These are phyloP conservation scores for Drosophila pseudoananassae DNA, from an alignment of 1,140 invertebrate genomes.

Conservation along the genomic window DNA sequence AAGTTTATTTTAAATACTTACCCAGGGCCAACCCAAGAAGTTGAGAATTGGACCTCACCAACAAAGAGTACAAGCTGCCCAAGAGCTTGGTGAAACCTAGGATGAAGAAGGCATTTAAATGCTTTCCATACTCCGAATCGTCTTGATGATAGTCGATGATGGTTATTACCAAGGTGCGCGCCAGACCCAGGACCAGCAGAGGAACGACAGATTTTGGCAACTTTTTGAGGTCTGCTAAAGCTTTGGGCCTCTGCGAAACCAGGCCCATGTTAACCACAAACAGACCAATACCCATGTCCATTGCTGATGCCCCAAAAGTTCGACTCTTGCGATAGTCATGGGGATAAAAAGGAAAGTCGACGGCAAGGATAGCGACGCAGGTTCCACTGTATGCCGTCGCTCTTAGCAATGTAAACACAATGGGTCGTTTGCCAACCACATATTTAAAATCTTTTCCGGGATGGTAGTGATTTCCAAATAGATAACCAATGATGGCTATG, in stretches of 20 bases:
- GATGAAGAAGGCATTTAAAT: conserved; percentile 99
- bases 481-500: conserved; percentile 2
- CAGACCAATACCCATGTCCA: conserved; percentile 97
- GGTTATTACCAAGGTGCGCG: conserved; percentile 88
- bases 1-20: conserved; percentile 64
- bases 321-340: conserved; percentile 93
- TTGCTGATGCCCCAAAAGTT: conserved; percentile 93
- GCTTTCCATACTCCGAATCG: conserved; percentile 95
- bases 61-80: conserved; percentile 83
- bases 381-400: conserved; percentile 90
- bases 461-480: conserved; percentile 5
- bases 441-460: not conserved
- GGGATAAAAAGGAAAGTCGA: conserved; percentile 96
- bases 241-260: conserved; percentile 85
- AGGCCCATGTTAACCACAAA: conserved; percentile 95
- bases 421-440: conserved; percentile 52
- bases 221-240: conserved; percentile 60
- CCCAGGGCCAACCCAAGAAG: conserved; percentile 50
- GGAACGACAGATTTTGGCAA: conserved; percentile 84
- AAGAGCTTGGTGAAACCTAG: conserved; percentile 92
- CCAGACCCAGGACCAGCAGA: conserved; percentile 89
- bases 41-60: conserved; percentile 32
- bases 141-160: conserved; percentile 93
- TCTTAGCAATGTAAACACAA: conserved; percentile 85
- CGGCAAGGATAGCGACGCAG: conserved; percentile 93